Base-by-base conservation (phyloP, 2,113 vertebrate species). In the Elaphurus davidianus region DNA sequence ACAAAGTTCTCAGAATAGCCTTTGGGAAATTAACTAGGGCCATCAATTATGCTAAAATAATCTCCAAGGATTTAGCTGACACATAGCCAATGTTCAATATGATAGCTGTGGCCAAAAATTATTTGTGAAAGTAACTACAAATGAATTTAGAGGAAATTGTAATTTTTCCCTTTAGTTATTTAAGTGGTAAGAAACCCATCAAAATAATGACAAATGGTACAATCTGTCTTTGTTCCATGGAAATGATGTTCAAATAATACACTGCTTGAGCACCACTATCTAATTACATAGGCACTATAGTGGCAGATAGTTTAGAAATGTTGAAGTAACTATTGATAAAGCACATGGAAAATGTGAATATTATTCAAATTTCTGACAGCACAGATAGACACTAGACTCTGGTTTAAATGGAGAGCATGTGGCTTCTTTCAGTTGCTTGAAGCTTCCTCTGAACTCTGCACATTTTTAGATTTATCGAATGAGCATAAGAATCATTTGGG, bases 351-450 rank as follows among this genome's bases (percentile, higher is more conserved):
- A 97, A 88, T 96, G 71, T n/a, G 90, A 71, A 87, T 95, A 87
- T 97, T 94, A 47, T 96, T 97, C 87, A 98, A 45, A 78, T 91
- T 97, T 89, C 57, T 96, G 86, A 83, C 30, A 94, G 47, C 19
- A 62, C 74, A 91, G 43, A 90, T 86, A 52, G 87, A 90, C 87
- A 55, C 40, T 74, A 79, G 97, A 62, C 30, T 93, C 59, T 96
- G 27, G 1, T 92, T 98, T 97, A 94, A 96, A 59, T 78, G 82
- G 43, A 76, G 25, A 90, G 33, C 11, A n/a, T 5, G 33, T 85
- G 36, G 7, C 55, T 94, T 95, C 15, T 82, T 85, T 82, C 12
- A 76, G 4, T 23, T 79, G 81, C 30, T 87, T 40, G 2, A 84
- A 45, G 12, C 15, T 71, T 62, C 33, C 13, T 89, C 43, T 87